Evolutionary conservation across 2,113 vertebrate species (phyloP).

Genomic region (Ceyx melanurus): DNA sequence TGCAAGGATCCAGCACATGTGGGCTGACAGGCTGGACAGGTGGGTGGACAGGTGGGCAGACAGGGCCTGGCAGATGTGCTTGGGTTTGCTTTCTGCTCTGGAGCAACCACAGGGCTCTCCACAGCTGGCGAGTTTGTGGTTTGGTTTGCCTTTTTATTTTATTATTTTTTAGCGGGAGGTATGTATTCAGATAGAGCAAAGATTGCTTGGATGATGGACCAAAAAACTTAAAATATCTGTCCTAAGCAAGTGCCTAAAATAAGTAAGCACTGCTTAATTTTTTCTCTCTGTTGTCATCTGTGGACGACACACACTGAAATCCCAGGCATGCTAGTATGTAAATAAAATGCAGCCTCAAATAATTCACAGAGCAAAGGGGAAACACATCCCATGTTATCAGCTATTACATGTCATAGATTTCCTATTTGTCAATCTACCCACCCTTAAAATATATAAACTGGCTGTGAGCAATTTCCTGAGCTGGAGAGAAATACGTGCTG

Average conservation of each 20-base stretch:
- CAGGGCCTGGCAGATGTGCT: background rate
- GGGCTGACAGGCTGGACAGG: background rate
- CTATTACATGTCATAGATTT: background rate
- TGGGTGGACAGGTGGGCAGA: background rate
- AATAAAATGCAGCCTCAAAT: background rate
- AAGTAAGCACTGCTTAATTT: background rate
- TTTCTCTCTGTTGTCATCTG: background rate
- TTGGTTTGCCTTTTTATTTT: background rate
- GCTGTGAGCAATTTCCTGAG: slow-evolving; percentile 1
- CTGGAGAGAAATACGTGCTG: background rate
- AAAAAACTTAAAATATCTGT: background rate
- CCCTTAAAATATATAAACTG: background rate
- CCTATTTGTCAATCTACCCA: background rate
- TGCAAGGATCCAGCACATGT: background rate
- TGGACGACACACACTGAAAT: background rate
- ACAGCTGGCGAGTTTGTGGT: background rate
- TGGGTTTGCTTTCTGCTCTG: background rate
- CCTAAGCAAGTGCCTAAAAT: background rate
- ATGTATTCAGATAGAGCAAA: background rate
- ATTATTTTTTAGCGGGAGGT: background rate
- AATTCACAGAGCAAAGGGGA: background rate
- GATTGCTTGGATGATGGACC: background rate
- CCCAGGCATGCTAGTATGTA: background rate
- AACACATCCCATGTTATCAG: background rate
- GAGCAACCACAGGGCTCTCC: background rate